Conservation (phyloP, 2,888 invertebrate genomes). For the Chymomyza procnemis region DNA sequence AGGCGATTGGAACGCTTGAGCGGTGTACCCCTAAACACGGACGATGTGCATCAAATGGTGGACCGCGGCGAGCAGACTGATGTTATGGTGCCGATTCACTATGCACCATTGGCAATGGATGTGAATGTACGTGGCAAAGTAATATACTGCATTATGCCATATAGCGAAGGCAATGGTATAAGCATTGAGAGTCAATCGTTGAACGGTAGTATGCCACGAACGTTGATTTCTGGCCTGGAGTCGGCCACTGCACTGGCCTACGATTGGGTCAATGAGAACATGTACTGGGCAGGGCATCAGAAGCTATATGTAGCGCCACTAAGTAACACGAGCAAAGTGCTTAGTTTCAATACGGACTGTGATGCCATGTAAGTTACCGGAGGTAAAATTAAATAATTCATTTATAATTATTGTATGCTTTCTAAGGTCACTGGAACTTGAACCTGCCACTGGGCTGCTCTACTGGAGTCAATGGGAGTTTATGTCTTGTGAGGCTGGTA, state of each 20-base stretch:
- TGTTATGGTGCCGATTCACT: slow-evolving; percentile 85
- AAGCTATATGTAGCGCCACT: slow-evolving; percentile 85
- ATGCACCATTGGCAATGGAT: slow-evolving; percentile 83
- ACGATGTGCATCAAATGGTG: slow-evolving; percentile 63
- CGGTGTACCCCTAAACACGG: slow-evolving; percentile 80
- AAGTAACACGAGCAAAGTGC: slow-evolving; percentile 80
- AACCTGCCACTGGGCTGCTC: slow-evolving; percentile 85
- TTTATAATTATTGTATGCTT: not conserved
- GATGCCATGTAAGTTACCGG: slow-evolving; percentile 81
- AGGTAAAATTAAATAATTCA: not conserved
- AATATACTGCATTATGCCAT: slow-evolving; percentile 82
- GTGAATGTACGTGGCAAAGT: slow-evolving; percentile 82
- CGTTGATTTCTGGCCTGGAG: slow-evolving; percentile 82
- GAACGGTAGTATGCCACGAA: slow-evolving; percentile 79
- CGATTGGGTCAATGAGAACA: slow-evolving; percentile 89
- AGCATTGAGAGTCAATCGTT: slow-evolving; percentile 83
- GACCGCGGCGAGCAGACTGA: slow-evolving; percentile 75
- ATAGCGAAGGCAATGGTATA: not conserved
- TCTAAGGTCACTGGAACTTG: slow-evolving; percentile 83
- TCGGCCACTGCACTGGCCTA: slow-evolving; percentile 85
- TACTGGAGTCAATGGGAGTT: slow-evolving; percentile 87
- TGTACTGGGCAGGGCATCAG: slow-evolving; percentile 89
- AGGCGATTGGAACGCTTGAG: slow-evolving; percentile 85
- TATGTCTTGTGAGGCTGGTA: slow-evolving; percentile 79
- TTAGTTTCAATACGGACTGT: slow-evolving; percentile 81